Conservation (phyloP, 2,888 invertebrate species). For the Epsilonema sp. region DNA sequence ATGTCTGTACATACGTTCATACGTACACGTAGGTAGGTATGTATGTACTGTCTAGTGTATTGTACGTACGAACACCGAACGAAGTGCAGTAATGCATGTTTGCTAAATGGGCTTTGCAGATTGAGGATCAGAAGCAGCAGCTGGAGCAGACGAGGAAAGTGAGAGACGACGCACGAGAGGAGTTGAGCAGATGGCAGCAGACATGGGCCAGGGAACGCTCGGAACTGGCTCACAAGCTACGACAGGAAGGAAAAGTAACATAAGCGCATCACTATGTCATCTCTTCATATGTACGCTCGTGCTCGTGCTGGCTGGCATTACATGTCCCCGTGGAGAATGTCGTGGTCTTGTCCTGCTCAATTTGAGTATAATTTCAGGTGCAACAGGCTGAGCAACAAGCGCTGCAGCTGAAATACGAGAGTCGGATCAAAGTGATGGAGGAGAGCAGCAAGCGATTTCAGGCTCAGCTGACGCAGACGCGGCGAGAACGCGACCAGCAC, state of each 20-base stretch:
- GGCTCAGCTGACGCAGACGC: slow-evolving; percentile 20
- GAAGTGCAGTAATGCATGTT: too few relatives aligned
- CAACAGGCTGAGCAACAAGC: slow-evolving; percentile 22
- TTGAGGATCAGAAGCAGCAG: slow-evolving; percentile 18
- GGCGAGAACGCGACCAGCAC: slow-evolving; percentile 23
- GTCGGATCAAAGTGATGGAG: slow-evolving; percentile 27
- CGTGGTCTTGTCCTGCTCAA: too few relatives aligned
- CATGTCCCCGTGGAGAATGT: too few relatives aligned
- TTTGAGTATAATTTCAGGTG: too few relatives aligned
- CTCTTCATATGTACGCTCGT: too few relatives aligned
- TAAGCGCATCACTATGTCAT: too few relatives aligned
- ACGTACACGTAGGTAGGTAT: too few relatives aligned
- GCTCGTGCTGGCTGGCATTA: too few relatives aligned
- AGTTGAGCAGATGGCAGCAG: slow-evolving; percentile 12
- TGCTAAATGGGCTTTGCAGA: too few relatives aligned
- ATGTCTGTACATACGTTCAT: too few relatives aligned
- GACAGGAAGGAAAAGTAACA: slow-evolving; percentile 22
- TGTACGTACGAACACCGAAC: too few relatives aligned
- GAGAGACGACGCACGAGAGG: slow-evolving; percentile 20
- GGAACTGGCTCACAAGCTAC: slow-evolving; percentile 17
- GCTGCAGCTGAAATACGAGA: slow-evolving; percentile 25
- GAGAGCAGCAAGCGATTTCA: slow-evolving; percentile 26
- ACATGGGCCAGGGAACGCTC: slow-evolving; percentile 14
- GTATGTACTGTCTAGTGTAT: too few relatives aligned
- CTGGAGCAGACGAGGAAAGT: slow-evolving; percentile 14